phyloP scores from a whole-genome alignment of 2,888 invertebrate species.

The Nemoura dubitans region DNA sequence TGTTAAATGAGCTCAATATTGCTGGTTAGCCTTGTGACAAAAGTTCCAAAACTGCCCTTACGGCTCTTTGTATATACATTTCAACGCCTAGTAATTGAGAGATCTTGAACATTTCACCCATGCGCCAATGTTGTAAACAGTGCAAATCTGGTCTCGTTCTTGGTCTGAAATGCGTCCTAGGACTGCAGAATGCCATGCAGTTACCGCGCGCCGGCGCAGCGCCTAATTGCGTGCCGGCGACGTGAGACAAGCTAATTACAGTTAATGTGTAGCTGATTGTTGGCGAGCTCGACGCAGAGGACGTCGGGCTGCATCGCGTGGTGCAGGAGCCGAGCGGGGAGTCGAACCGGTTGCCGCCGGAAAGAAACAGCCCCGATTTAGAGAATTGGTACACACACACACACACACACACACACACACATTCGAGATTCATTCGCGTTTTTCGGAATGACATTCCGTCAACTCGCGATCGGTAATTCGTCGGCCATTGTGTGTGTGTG shows the following conservation, averaged over 20 bases:
- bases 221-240: background rate
- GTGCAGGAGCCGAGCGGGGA: too few relatives aligned
- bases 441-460: background rate
- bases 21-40: too few relatives aligned
- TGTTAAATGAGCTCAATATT: too few relatives aligned
- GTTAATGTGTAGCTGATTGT: slow-evolving; percentile 36
- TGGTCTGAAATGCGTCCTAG: too few relatives aligned
- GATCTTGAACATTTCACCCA: too few relatives aligned
- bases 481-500: background rate
- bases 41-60: too few relatives aligned
- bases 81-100: too few relatives aligned
- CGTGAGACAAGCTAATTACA: slow-evolving; percentile 39
- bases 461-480: background rate
- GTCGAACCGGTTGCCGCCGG: too few relatives aligned
- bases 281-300: background rate
- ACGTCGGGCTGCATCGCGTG: background rate
- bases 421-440: background rate
- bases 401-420: background rate
- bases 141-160: too few relatives aligned
- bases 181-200: background rate
- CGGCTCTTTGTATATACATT: too few relatives aligned
- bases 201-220: background rate
- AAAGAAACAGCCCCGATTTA: too few relatives aligned
- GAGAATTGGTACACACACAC: background rate
- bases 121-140: too few relatives aligned